Evolutionary conservation across 2,888 invertebrate genomes (phyloP), one percentile per base, ranked within the genome.

Genomic region (Prosopocoilus inquinatus): DNA sequence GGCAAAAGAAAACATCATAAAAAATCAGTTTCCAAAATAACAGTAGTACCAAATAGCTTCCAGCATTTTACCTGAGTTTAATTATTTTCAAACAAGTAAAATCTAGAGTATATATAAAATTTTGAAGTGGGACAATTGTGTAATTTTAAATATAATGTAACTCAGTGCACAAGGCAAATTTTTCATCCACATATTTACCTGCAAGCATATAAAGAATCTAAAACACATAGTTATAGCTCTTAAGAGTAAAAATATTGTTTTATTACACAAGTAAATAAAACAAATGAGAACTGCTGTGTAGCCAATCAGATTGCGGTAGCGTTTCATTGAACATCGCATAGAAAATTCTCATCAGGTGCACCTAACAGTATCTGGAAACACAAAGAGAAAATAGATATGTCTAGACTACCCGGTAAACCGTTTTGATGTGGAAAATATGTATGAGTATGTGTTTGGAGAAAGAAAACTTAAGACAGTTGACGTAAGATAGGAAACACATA

Each of bases 291-390:
- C 47, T 48, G 56, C 52, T 44, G 49, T 46, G 47, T 50, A 50
- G 46, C 49, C 39, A 50, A 46, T 46, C 50, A 46, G 39, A 38
- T 48, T 46, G 55, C 32, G 48, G 48, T 43, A 55, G 50, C 45
- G 16, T 49, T 56, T 58, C 45, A 41, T 49, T 47, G 55, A 28
- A 28, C 47, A 44, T 48, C 49, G n/a, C 54, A 47, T 38, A 51
- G 59, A 55, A 61, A 64, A 67, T 64, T 67, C 64, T 63, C 61
- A 64, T 63, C 65, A 64, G 70, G 68, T 64, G 68, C 74, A 73
- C 73, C 73, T 75, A 74, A 71, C 69, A 69, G 71, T 68, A 77
- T 77, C 78, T 78, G 78, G 69, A 78, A 78, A 75, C 76, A 78
- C 75, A 78, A 77, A 78, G 75, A 75, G 72, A 77, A 76, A 77